phyloP scores from a whole-genome alignment of 35 echinoderm and acorn worm species.

The Patiria miniata region DNA sequence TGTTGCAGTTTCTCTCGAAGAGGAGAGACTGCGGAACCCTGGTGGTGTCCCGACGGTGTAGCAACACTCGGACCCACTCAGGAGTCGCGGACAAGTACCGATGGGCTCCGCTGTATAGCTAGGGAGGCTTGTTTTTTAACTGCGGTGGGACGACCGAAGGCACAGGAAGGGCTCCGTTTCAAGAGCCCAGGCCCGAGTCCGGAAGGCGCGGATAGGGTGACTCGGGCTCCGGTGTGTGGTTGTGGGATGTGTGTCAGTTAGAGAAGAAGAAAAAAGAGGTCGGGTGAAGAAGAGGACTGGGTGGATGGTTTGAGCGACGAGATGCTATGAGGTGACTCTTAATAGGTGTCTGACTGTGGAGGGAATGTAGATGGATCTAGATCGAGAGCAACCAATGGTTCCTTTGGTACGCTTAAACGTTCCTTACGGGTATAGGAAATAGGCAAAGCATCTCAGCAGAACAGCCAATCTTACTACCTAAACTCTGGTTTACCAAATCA shows the following conservation, averaged over 20 bases:
- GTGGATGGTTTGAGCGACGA: not conserved
- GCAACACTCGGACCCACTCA: conserved; percentile 26
- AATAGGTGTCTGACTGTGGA: not conserved
- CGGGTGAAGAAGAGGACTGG: not conserved
- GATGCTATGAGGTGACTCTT: not conserved
- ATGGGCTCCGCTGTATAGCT: conserved; percentile 4
- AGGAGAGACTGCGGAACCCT: not conserved
- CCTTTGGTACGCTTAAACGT: too few species aligned
- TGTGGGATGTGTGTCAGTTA: not conserved
- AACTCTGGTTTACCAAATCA: too few species aligned
- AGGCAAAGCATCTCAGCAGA: too few species aligned
- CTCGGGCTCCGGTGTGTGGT: not conserved
- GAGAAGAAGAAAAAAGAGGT: not conserved
- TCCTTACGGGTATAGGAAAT: too few species aligned
- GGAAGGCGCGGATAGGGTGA: conserved; percentile 15
- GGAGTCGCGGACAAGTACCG: conserved; percentile 3
- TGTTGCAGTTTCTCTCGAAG: conserved; percentile 8
- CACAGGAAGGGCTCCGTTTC: conserved; percentile 20
- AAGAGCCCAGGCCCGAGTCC: conserved; percentile 11
- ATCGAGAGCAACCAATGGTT: too few species aligned
- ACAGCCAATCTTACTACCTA: too few species aligned
- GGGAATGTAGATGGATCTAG: not conserved
- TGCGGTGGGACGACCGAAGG: not conserved
- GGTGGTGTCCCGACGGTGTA: conserved; percentile 9
- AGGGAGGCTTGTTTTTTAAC: not conserved